Base-by-base conservation (phyloP, 2,888 invertebrate species). In the Ischnura elegans region DNA sequence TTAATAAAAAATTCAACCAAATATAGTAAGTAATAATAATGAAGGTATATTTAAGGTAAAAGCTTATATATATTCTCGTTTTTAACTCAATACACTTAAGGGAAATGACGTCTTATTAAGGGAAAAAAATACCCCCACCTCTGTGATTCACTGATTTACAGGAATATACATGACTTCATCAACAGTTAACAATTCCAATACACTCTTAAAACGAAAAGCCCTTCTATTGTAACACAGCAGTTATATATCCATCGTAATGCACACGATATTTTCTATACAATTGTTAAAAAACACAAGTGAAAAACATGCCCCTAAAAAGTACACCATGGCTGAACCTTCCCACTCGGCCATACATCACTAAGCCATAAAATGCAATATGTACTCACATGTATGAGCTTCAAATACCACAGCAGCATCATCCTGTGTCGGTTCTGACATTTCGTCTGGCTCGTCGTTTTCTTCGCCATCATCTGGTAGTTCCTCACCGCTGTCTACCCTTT, bases 331-430 rank as follows among this genome's bases (percentile, higher is more conserved):
- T n/a, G 36, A 76, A 13, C 36, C 6, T 36, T 36, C 76, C 76
- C 36, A 36, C 16, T 36, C 29, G 29, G n/a, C 10, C 13, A 2
- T 76, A 36, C 10, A 76, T 25, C 10, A 36, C 29, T 36, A 8
- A 16, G 76, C 36, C 29, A 25, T 76, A 21, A 16, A 76, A 76
- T 36, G 8, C 51, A 2, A 51, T 29, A 36, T 10, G 51, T 55
- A 66, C 93, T 96, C 85, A 97, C 97, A 94, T 95, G 95, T 95
- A 95, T 98, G 98, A 95, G 97, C 97, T 19, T 95, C 96, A 95
- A 98, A 98, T 46, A 97, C 97, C 55, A 97, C 95, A 87, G 96
- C 95, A 0, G 98, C 96, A 95, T 97, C 96, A 95, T 98, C 98
- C 94, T 84, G 94, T 90, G 93, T 94, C 94, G 87, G 94, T 94